phyloP scores from a whole-genome alignment of 2,888 invertebrate species.

The Trichopria drosophilae region DNA sequence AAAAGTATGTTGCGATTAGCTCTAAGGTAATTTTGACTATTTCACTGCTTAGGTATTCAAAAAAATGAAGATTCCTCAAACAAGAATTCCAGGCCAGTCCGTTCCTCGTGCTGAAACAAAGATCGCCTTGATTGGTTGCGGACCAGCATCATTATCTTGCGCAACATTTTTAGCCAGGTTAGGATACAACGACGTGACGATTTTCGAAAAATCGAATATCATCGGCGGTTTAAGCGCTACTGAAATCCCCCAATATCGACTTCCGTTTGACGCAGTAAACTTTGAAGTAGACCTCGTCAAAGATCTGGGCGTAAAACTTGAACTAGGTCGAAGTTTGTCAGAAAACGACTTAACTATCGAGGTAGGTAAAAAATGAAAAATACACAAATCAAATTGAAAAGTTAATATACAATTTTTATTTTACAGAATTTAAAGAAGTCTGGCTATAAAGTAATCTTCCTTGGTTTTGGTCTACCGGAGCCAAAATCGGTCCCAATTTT shows the following conservation, averaged over 20 bases:
- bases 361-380: constrained; percentile 52
- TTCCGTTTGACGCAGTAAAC: constrained; percentile 89
- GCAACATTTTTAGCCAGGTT: constrained; percentile 93
- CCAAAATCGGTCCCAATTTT: constrained; percentile 82
- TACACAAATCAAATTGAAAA: background rate
- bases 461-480: constrained; percentile 88
- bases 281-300: constrained; percentile 90
- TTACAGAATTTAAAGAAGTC: constrained; percentile 62
- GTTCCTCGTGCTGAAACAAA: constrained; percentile 63
- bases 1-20: background rate
- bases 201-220: constrained; percentile 86
- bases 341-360: constrained; percentile 72
- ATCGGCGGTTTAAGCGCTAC: constrained; percentile 91
- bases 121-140: constrained; percentile 90
- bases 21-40: background rate
- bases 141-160: constrained; percentile 95
- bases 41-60: constrained; percentile 73
- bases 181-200: constrained; percentile 87
- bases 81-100: constrained; percentile 70
- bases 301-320: constrained; percentile 90
- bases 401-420: background rate
- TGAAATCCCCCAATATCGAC: constrained; percentile 96
- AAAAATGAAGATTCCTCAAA: constrained; percentile 90
- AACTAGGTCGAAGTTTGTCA: constrained; percentile 72
- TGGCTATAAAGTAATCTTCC: constrained; percentile 78